A percentile compares a stretch with the other conserved stretches of the same genome.
Evolutionary conservation across 2,113 vertebrate genomes (phyloP).

Genomic region (Oceanites oceanicus): DNA sequence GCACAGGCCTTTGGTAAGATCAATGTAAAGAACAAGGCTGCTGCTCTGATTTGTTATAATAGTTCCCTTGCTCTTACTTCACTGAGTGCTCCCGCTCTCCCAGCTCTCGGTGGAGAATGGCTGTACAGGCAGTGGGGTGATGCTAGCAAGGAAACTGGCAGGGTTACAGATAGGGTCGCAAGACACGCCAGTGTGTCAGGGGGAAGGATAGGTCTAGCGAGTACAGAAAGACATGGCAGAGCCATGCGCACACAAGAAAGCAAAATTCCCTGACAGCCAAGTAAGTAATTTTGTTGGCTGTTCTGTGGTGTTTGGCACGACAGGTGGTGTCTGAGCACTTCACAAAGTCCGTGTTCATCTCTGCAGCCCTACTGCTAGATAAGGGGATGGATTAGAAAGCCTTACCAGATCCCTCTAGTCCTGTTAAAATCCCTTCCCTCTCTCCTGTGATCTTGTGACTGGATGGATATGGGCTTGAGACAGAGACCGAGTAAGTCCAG

Average conservation of each 20-base stretch:
- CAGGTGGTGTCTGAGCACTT: background rate
- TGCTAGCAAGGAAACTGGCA: background rate
- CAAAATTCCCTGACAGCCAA: background rate
- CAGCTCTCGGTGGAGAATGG: background rate
- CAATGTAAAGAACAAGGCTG: background rate
- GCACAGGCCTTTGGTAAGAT: background rate
- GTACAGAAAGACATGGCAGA: background rate
- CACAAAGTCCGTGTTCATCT: background rate
- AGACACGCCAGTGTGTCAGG: accelerated
- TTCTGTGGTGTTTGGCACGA: background rate
- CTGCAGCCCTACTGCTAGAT: background rate
- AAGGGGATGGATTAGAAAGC: background rate
- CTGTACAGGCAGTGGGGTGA: background rate
- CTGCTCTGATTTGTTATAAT: background rate
- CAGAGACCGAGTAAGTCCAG: background rate
- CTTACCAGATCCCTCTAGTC: background rate
- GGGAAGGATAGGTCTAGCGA: background rate
- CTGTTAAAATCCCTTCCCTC: background rate
- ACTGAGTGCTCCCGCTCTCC: background rate
- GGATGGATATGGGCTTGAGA: background rate
- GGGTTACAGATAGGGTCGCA: background rate
- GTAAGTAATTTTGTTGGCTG: background rate
- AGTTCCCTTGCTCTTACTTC: background rate
- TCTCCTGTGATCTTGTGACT: background rate
- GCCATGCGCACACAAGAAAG: accelerated